Base-by-base conservation (phyloP, 2,888 invertebrate species). In the Agrochola macilenta region DNA sequence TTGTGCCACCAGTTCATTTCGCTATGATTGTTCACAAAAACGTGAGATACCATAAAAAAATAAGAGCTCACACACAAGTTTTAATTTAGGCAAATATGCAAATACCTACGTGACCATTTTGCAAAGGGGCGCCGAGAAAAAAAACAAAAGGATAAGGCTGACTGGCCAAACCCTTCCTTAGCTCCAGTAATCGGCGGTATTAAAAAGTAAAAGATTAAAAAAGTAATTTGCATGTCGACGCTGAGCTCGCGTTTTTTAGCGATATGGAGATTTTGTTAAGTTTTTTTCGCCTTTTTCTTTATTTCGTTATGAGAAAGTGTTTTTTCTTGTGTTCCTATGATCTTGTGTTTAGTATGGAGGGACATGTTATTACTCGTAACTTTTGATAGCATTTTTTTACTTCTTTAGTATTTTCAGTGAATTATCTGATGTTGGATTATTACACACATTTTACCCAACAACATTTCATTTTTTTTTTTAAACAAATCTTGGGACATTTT, bases 81-180 rank as follows among this genome's bases (percentile, higher is more conserved):
- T 93, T 95, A 95, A 96, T 95, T 95, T 95, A 95, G 93, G 92
- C 95, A 90, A 93, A 94, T 95, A 96, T 96, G 96, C 94, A 95
- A 96, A 96, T 96, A 86, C 78, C 90, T 93, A 96, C 96, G 96
- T 96, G 96, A 96, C 96, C 96, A 96, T 96, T 95, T 96, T 95
- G 93, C 95, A 89, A 94, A 95, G 93, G 95, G 94, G 93, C 91
- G 90, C 85, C 81, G 81, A 88, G 90, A 94, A 95, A 95, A 96
- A 95, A 96, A 95, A 95, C 94, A 95, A 95, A 93, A 93, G 92
- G 86, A 90, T 90, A 88, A 91, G 85, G 87, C 89, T 87, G 93
- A 91, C 93, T 92, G 94, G 93, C 92, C 95, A 93, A 95, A 95
- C 96, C 96, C 95, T 95, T 95, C 92, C 92, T 93, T 92, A 86